These are phyloP conservation scores for Buceros bicornis DNA, from an alignment of 2,797 vertebrate genomes.

Conservation along the genomic window DNA sequence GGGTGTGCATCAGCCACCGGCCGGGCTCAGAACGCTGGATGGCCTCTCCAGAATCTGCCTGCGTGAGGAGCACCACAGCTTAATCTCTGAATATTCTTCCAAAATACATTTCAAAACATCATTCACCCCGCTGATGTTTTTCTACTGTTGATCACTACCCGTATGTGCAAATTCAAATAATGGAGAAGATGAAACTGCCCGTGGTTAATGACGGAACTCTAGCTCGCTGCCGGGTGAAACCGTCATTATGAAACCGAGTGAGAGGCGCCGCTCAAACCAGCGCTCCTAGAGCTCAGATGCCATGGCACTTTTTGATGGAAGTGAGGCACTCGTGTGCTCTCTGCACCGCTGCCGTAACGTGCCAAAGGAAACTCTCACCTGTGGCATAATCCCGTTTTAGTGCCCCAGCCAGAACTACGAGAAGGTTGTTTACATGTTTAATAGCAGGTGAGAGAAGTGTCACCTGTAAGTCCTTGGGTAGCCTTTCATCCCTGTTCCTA, in stretches of 20 bases:
- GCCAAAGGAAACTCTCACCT: background rate
- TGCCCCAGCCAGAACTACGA: background rate
- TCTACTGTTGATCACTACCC: background rate
- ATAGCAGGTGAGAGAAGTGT: background rate
- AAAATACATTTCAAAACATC: background rate
- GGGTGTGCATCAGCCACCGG: background rate
- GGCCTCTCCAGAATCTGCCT: background rate
- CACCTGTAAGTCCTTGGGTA: background rate
- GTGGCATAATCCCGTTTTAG: background rate
- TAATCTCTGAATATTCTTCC: background rate
- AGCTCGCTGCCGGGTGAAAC: background rate
- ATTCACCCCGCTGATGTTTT: background rate
- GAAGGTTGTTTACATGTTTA: background rate
- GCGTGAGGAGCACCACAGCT: background rate
- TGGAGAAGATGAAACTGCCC: background rate
- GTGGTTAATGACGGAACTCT: background rate
- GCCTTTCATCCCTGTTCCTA: background rate
- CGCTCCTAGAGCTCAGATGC: background rate
- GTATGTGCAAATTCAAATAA: background rate
- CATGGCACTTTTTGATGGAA: background rate
- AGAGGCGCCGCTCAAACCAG: background rate
- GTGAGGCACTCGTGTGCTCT: background rate
- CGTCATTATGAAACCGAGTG: accelerated
- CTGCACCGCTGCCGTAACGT: background rate
- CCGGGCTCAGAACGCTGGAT: background rate